Evolutionary conservation across 1,140 invertebrate genomes (phyloP), one percentile per base, ranked within the genome.

Genomic region (Stenopsyche tienmushanensis): DNA sequence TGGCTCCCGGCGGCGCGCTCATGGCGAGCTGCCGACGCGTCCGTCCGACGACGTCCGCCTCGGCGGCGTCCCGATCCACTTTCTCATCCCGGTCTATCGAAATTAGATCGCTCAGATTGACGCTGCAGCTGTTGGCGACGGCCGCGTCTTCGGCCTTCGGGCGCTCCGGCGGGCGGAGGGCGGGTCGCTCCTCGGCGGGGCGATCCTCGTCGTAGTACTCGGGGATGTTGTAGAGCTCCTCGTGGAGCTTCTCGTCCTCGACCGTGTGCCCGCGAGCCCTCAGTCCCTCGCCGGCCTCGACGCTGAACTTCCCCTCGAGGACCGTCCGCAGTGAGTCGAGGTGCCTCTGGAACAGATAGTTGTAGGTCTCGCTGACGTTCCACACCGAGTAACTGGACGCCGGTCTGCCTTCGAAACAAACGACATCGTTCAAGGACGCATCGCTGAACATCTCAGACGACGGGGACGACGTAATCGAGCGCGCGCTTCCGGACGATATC

Each of bases 191-290:
- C 15, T 3, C 44, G 17, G 17, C 73, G 64, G 45, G 72, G 73
- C 39, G 79, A 65, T 81, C 78, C 66, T 81, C 78, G 49, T 81
- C 79, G 63, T 78, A 80, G 59, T 77, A 81, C 64, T 80, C 75
- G 0, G 77, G 74, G 21, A 81, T 72, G 44, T 77, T 72, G 67
- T 76, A 74, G 17, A 80, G 73, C 45, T 80, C 77, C 58, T 80
- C 76, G 71, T 74, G 76, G 73, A 76, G 76, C 67, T 74, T 74
- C 23, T 20, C 72, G 71, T 58, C 73, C 71, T 65, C 76, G 65
- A 68, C 76, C 75, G 55, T 71, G 44, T 72, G 71, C 41, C 67
- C 49, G 53, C 47, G 55, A n/a, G n/a, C n/a, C n/a, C n/a, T n/a
- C n/a, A n/a, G n/a, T n/a, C n/a, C n/a, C n/a, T n/a, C n/a, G n/a